Evolutionary conservation across 64 coral and sea anemone genomes (phyloP).

Genomic region (Montipora sp.): DNA sequence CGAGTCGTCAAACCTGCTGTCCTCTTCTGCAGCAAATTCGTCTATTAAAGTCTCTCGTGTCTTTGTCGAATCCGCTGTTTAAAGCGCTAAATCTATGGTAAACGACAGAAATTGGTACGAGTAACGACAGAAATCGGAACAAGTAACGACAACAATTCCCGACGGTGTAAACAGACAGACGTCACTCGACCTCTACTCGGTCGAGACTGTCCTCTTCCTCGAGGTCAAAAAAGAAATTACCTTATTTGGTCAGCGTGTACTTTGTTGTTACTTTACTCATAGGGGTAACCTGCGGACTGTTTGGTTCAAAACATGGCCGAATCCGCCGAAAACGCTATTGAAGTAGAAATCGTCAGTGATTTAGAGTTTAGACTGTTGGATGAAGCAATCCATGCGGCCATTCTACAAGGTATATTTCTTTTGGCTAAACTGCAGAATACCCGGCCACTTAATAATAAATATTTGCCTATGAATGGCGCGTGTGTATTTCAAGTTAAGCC

Average conservation of each 20-base stretch:
- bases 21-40: too few relatives aligned
- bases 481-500: too few relatives aligned
- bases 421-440: neutral
- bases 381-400: constrained; percentile 11
- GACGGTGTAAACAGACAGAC: too few relatives aligned
- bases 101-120: too few relatives aligned
- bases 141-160: too few relatives aligned
- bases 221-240: too few relatives aligned
- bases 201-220: too few relatives aligned
- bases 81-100: neutral
- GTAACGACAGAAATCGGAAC: neutral
- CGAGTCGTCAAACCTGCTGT: neutral
- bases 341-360: constrained; percentile 43
- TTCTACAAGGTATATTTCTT: neutral
- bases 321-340: constrained; percentile 1
- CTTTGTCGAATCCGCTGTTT: neutral
- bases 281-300: too few relatives aligned
- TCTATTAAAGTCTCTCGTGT: neutral
- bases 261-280: too few relatives aligned
- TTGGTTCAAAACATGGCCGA: neutral
- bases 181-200: too few relatives aligned
- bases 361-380: constrained; percentile 6
- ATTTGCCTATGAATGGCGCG: too few relatives aligned
- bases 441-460: too few relatives aligned
- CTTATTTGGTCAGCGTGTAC: constrained; percentile 1